phyloP scores from a whole-genome alignment of 2,888 invertebrate genomes.

The Dasypolia templi region DNA sequence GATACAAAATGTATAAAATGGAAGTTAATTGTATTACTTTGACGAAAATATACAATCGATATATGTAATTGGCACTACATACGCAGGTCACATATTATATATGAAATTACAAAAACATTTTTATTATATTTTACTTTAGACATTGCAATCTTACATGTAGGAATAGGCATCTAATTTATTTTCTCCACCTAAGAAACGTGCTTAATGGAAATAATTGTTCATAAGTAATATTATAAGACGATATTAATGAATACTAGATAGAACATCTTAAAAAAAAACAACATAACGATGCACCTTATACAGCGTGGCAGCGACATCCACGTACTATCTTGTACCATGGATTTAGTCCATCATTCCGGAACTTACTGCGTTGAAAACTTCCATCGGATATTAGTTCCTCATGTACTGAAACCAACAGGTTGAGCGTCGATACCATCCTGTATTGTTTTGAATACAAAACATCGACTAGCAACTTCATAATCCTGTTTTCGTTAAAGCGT shows the following conservation, averaged over 20 bases:
- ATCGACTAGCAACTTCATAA: conserved; percentile 80
- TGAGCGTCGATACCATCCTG: too few species aligned
- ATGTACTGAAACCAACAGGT: too few species aligned
- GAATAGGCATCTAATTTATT: conserved; percentile 72
- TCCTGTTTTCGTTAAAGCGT: conserved; percentile 73
- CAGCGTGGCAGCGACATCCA: too few species aligned
- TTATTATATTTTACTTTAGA: conserved; percentile 60
- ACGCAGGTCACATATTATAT: conserved; percentile 85
- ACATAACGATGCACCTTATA: conserved; percentile 63
- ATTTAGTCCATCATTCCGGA: too few species aligned
- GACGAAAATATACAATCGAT: conserved; percentile 77
- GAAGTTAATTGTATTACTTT: conserved; percentile 60
- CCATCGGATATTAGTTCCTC: too few species aligned
- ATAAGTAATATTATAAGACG: conserved; percentile 57
- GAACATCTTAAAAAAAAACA: conserved; percentile 46
- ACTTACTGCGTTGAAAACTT: too few species aligned
- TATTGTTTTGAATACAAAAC: conserved; percentile 67
- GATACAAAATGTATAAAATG: conserved; percentile 74
- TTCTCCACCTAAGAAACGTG: conserved; percentile 65
- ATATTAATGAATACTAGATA: conserved; percentile 51
- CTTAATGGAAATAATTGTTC: conserved; percentile 66
- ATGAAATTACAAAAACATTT: conserved; percentile 84
- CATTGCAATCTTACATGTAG: conserved; percentile 67
- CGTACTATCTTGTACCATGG: too few species aligned
- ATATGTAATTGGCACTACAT: conserved; percentile 87